Conservation (phyloP, 2,113 vertebrate genomes). For the Edolisoma coerulescens region DNA sequence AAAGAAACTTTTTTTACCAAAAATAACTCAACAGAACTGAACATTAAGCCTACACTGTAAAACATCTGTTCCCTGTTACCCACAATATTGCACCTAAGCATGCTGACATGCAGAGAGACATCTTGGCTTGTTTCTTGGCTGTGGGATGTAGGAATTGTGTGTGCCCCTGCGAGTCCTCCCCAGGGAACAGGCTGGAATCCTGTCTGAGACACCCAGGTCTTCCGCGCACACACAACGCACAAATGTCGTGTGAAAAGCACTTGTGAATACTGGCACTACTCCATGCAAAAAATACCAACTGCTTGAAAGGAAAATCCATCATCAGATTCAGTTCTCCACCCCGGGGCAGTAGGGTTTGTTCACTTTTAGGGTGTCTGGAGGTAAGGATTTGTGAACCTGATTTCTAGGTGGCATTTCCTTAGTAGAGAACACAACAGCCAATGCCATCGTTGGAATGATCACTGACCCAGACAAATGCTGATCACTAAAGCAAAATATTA, state of each 20-base stretch:
- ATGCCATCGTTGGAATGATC: not conserved
- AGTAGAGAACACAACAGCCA: constrained; percentile 30
- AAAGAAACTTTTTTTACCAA: constrained; percentile 74
- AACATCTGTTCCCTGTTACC: constrained; percentile 73
- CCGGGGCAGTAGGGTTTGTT: constrained; percentile 34
- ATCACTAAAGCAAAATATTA: constrained; percentile 56
- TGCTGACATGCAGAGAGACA: constrained; percentile 75
- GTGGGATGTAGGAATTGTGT: constrained; percentile 51
- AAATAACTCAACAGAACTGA: constrained; percentile 60
- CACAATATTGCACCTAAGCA: constrained; percentile 76
- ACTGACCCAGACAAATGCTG: constrained; percentile 55
- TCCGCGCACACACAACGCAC: constrained; percentile 55
- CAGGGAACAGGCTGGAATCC: constrained; percentile 30
- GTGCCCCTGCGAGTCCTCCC: constrained; percentile 37
- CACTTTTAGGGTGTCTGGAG: constrained; percentile 48
- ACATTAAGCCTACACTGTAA: constrained; percentile 73
- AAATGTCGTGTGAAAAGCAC: constrained; percentile 70
- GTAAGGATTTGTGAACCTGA: constrained; percentile 64
- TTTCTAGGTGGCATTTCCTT: constrained; percentile 30
- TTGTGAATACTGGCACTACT: constrained; percentile 58
- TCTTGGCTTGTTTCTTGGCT: constrained; percentile 56
- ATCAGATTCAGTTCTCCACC: constrained; percentile 60
- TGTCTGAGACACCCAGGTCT: constrained; percentile 45
- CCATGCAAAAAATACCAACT: constrained; percentile 76
- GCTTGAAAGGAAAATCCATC: constrained; percentile 49